phyloP scores from a whole-genome alignment of 2,113 vertebrate species.

The Tyrannus savana region DNA sequence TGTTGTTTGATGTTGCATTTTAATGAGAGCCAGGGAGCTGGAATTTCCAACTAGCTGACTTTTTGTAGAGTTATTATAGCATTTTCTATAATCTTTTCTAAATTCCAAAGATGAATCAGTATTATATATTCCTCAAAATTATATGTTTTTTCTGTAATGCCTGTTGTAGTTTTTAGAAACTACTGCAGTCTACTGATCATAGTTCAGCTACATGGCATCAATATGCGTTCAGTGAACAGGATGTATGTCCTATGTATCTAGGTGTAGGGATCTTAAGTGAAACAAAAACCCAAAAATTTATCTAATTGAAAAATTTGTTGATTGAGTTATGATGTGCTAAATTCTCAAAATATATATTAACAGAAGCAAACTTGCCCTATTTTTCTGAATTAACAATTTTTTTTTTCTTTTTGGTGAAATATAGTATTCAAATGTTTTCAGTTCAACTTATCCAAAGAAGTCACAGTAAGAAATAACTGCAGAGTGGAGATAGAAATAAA shows the following conservation, averaged over 20 bases:
- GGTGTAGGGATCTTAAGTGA: background rate
- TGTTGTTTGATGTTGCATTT: background rate
- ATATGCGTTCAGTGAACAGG: background rate
- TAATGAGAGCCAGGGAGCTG: background rate
- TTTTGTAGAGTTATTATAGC: background rate
- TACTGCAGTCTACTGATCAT: background rate
- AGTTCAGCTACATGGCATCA: background rate
- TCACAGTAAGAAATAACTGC: background rate
- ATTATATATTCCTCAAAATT: background rate
- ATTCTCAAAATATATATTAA: background rate
- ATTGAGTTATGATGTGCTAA: background rate
- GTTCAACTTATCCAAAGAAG: background rate
- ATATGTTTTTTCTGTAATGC: background rate
- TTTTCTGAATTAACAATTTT: background rate
- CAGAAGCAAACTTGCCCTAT: background rate
- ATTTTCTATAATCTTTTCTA: background rate
- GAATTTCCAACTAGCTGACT: background rate
- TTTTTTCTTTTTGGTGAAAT: background rate
- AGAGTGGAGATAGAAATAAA: background rate
- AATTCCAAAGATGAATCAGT: background rate
- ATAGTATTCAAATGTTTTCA: background rate
- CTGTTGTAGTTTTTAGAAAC: background rate
- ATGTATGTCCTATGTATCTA: background rate
- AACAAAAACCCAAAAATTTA: background rate
- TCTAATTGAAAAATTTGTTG: background rate